Evolutionary conservation across 2,888 invertebrate species (phyloP), one percentile per base, ranked within the genome.

Genomic region (Pristionchus entomophagus): DNA sequence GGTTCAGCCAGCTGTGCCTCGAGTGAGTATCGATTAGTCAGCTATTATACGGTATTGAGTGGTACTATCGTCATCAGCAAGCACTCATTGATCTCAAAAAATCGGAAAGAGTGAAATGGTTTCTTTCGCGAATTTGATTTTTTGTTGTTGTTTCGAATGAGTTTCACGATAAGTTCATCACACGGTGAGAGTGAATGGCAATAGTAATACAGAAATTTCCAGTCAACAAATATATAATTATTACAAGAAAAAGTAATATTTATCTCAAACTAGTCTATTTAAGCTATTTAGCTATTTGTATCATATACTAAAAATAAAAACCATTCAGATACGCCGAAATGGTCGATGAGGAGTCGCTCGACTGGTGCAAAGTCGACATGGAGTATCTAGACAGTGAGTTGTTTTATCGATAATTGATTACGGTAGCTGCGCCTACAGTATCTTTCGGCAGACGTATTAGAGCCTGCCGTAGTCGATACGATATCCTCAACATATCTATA

Each of bases 311-410:
- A 10, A 45, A 45, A 6, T 45, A 45, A 10, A 45, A 10, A 45
- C 45, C 6, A 45, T 45, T 45, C 41, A 73, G 73, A 69, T 84
- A 84, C 84, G 84, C 84, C 41, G 84, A 84, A 49, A 84, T 84
- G 84, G 49, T 51, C 26, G 84, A 84, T 49, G 84, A 84, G 35
- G 84, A 84, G 69, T 62, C 84, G 29, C 41, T 84, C 2, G 49
- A 65, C 26, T 84, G 84, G 84, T 84, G 84, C 51, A 65, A 62
- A 26, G 69, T 65, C 62, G 84, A 51, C 35, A 49, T 84, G 65
- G 49, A 69, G 84, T 49, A 84, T n/a, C 84, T 84, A 6, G 78
- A 80, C 51, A 80, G 78, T 80, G 22, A 26, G 78, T 80, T 80
- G 26, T 8, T 45, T n/a, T n/a, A 5, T 35, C 38, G 19, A 38